Evolutionary conservation across 2,113 vertebrate genomes (phyloP).

Genomic region (Larimichthys polyactis): DNA sequence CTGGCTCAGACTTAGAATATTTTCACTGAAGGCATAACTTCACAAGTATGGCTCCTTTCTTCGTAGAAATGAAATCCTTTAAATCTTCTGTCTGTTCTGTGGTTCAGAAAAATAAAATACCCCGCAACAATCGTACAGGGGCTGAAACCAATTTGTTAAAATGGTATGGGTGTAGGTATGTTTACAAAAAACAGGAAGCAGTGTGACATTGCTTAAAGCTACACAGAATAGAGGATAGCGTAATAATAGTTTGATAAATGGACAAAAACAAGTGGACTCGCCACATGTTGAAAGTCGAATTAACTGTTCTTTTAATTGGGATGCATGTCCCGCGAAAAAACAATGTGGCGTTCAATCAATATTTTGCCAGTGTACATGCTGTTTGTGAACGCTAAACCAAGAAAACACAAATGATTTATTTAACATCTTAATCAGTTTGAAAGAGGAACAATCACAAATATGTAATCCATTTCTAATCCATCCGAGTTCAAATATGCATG

Average conservation of each 20-base stretch:
- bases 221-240: not conserved
- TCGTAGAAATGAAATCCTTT: conserved; percentile 47
- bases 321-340: not conserved
- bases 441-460: not conserved
- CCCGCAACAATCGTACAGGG: not conserved
- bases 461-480: not conserved
- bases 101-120: conserved; percentile 24
- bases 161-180: not conserved
- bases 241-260: not conserved
- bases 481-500: not conserved
- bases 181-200: not conserved
- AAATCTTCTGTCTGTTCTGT: conserved; percentile 40
- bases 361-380: no score
- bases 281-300: not conserved
- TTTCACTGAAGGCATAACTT: conserved; percentile 66
- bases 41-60: conserved; percentile 41
- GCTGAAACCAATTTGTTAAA: conserved; percentile 15
- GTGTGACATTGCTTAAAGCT: not conserved
- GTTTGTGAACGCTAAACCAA: not conserved
- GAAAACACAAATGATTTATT: not conserved
- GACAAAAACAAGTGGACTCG: not conserved
- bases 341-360: not conserved
- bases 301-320: not conserved
- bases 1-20: conserved; percentile 59
- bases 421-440: not conserved